Conservation (phyloP, 2,888 invertebrate species). For the Xanthia togata region DNA sequence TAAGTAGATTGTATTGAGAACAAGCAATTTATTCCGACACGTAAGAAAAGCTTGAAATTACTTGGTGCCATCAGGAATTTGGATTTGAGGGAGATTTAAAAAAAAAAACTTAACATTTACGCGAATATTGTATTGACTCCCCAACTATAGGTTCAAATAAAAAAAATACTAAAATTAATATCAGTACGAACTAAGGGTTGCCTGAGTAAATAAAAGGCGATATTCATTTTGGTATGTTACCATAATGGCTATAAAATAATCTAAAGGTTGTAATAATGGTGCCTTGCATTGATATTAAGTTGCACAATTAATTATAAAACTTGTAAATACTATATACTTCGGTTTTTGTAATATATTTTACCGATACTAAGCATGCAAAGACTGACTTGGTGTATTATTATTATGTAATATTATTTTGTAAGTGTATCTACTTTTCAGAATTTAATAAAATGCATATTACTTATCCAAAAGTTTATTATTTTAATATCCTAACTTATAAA, state of each 20-base stretch:
- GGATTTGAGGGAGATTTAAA: slow-evolving; percentile 10
- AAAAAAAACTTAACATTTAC: background rate
- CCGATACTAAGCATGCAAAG: slow-evolving; percentile 90
- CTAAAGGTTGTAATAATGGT: slow-evolving; percentile 60
- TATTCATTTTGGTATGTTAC: slow-evolving; percentile 43
- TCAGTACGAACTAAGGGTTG: slow-evolving; percentile 1
- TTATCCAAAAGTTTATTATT: slow-evolving; percentile 67
- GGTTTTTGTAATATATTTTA: slow-evolving; percentile 80
- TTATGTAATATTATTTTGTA: slow-evolving; percentile 80
- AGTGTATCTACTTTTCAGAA: slow-evolving; percentile 83
- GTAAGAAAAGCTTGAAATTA: slow-evolving; percentile 32
- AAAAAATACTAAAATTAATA: no score
- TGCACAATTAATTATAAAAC: slow-evolving; percentile 59
- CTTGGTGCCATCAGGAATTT: slow-evolving; percentile 59
- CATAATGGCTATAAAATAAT: slow-evolving; percentile 60
- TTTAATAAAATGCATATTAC: slow-evolving; percentile 80
- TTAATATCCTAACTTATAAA: slow-evolving; percentile 11
- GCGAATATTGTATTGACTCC: slow-evolving; percentile 11
- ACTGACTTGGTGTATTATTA: slow-evolving; percentile 89
- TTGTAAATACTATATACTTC: slow-evolving; percentile 67
- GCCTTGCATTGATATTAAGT: slow-evolving; percentile 69
- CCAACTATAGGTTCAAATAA: background rate
- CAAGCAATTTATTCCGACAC: slow-evolving; percentile 8
- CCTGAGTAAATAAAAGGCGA: slow-evolving; percentile 13
- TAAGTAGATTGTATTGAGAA: slow-evolving; percentile 25